Evolutionary conservation across 2,113 vertebrate genomes (phyloP).

Genomic region (Phaetusa simplex): DNA sequence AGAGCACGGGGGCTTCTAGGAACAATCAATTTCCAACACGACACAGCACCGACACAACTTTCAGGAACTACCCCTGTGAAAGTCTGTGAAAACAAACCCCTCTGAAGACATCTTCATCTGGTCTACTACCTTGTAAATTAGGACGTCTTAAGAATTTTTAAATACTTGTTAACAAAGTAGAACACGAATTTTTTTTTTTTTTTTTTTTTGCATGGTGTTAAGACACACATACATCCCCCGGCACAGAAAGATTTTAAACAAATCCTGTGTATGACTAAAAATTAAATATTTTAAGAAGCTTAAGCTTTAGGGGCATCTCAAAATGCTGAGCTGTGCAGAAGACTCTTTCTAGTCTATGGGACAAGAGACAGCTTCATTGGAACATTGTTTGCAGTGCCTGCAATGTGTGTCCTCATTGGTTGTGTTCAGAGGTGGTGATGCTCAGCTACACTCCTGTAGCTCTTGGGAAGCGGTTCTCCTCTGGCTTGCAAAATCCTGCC

Average conservation of each 20-base stretch:
- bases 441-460: background rate
- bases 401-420: rapidly evolving
- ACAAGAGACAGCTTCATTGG: background rate
- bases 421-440: background rate
- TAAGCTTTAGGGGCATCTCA: background rate
- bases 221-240: background rate
- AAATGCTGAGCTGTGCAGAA: background rate
- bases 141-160: background rate
- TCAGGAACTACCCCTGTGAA: background rate
- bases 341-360: background rate
- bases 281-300: background rate
- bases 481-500: background rate
- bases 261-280: background rate
- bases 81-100: background rate
- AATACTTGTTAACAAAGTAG: background rate
- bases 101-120: background rate
- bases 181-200: background rate
- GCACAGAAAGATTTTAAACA: background rate
- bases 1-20: background rate
- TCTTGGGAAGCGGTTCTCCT: background rate
- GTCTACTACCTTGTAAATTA: background rate
- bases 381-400: rapidly evolving
- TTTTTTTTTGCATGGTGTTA: background rate
- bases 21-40: background rate
- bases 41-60: background rate